Percentiles rank a stretch among this genome's conserved stretches.
These are phyloP conservation scores for Drosophila nigrodunni DNA, from an alignment of 1,140 invertebrate species.

Conservation along the genomic window DNA sequence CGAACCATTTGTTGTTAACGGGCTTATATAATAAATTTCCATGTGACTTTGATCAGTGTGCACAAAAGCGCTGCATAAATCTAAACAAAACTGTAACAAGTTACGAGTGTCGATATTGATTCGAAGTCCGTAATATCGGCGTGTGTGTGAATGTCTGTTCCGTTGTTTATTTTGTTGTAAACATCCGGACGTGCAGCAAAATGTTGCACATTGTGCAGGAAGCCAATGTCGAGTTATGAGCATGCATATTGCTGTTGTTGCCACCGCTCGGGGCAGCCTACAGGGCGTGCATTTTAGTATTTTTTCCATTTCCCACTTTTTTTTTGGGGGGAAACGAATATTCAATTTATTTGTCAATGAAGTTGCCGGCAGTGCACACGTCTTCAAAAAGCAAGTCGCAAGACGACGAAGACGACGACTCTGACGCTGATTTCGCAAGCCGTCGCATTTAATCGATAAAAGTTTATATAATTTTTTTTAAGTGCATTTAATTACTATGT, in stretches of 20 bases:
- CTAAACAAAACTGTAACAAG: constrained; percentile 73
- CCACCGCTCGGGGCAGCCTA: constrained; percentile 32
- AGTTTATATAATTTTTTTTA: constrained; percentile 66
- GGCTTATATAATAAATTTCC: constrained; percentile 76
- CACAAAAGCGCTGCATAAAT: constrained; percentile 43
- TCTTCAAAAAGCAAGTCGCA: constrained; percentile 39
- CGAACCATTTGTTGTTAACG: constrained; percentile 29
- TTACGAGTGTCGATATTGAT: constrained; percentile 54
- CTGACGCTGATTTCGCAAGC: constrained; percentile 4
- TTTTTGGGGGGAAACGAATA: constrained; percentile 39
- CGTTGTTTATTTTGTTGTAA: constrained; percentile 80
- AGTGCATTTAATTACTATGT: constrained; percentile 72
- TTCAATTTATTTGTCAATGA: constrained; percentile 78
- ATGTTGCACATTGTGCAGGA: constrained; percentile 80
- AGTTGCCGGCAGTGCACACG: constrained; percentile 73
- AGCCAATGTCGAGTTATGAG: constrained; percentile 42
- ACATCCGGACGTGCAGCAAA: constrained; percentile 80
- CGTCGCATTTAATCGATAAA: constrained; percentile 38
- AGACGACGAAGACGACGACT: constrained; percentile 8
- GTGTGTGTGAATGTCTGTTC: constrained; percentile 15
- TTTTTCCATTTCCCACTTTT: constrained; percentile 5
- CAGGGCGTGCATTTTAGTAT: constrained; percentile 67
- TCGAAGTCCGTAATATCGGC: constrained; percentile 43
- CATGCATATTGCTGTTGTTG: constrained; percentile 35
- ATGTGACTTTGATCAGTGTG: constrained; percentile 72